Conservation (phyloP, 2,888 invertebrate species). For the Cacoxenus indagator region DNA sequence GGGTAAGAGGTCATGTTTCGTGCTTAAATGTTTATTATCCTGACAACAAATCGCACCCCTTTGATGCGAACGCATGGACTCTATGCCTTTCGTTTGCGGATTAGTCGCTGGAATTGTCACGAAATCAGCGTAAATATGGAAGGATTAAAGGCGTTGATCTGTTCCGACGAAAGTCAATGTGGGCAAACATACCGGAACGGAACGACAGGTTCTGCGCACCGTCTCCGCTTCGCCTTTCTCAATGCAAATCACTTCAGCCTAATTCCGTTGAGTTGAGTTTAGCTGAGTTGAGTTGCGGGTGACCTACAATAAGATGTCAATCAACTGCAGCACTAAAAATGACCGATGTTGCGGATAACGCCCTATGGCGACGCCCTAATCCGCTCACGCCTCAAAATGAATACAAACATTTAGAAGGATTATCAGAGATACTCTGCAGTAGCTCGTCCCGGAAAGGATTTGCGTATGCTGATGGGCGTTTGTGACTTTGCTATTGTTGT, state of each 20-base stretch:
- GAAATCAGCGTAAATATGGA: conserved; percentile 57
- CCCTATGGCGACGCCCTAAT: conserved; percentile 53
- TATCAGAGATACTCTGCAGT: conserved; percentile 40
- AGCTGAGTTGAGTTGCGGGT: not conserved
- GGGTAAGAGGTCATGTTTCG: conserved; percentile 21
- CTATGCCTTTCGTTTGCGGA: conserved; percentile 35
- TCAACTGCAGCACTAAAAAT: conserved; percentile 18
- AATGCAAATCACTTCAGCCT: too few species aligned
- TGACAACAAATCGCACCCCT: conserved; percentile 40
- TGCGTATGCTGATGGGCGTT: not conserved
- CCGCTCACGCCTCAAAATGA: conserved; percentile 59
- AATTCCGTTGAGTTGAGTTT: not conserved
- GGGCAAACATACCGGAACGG: not conserved
- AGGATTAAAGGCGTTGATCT: conserved; percentile 46
- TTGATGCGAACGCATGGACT: conserved; percentile 6
- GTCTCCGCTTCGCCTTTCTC: conserved; percentile 31
- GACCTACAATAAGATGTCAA: not conserved
- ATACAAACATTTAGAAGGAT: conserved; percentile 65
- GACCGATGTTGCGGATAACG: conserved; percentile 56
- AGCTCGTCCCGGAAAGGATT: conserved; percentile 42
- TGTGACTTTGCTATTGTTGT: too few species aligned
- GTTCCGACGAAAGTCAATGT: conserved; percentile 26
- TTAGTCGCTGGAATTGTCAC: conserved; percentile 46
- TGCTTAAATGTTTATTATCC: conserved; percentile 32
- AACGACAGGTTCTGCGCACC: not conserved